Conservation (phyloP, 2,888 invertebrate genomes). For the Parnassius mnemosyne region DNA sequence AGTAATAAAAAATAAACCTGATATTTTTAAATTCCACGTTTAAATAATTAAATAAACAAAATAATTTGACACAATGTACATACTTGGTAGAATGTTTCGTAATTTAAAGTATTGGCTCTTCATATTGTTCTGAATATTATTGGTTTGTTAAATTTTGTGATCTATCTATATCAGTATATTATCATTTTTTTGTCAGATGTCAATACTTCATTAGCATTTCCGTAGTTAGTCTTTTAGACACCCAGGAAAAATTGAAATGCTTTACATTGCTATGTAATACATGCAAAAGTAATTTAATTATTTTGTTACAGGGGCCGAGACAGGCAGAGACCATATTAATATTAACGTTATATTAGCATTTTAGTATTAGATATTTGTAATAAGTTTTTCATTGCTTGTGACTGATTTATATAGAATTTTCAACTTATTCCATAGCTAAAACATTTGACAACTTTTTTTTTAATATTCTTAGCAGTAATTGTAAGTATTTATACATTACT, state of each 20-base stretch:
- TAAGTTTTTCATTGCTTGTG: slow-evolving; percentile 32
- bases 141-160: no score
- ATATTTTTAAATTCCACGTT: no score
- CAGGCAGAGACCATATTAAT: slow-evolving; percentile 40
- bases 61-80: no score
- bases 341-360: slow-evolving; percentile 13
- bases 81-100: no score
- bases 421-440: slow-evolving; percentile 15
- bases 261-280: neutral
- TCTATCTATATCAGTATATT: no score
- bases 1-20: no score
- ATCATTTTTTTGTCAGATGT: no score
- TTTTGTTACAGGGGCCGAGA: slow-evolving; percentile 40
- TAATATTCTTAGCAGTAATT: neutral
- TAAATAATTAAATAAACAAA: no score
- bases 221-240: no score
- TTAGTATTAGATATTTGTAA: slow-evolving; percentile 15
- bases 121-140: no score
- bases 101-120: no score
- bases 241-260: neutral
- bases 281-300: slow-evolving; percentile 26
- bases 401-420: slow-evolving; percentile 25
- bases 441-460: slow-evolving; percentile 1
- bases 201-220: no score
- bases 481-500: neutral